Evolutionary conservation across 2,797 vertebrate species (phyloP).

Genomic region (Taeniopygia guttata): DNA sequence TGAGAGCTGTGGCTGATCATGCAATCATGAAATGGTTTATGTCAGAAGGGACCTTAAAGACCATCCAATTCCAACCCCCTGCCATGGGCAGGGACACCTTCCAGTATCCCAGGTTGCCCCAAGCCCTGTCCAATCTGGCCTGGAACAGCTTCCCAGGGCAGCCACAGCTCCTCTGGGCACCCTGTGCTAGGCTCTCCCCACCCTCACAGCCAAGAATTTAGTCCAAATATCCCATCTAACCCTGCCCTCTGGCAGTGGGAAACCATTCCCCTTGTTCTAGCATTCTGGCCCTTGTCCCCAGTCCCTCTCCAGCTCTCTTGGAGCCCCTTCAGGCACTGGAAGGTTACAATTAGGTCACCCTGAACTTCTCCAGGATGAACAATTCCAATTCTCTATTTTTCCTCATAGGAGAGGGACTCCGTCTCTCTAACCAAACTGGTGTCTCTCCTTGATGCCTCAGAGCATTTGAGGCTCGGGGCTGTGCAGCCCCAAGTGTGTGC

Average conservation of each 20-base stretch:
- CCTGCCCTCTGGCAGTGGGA: neutral
- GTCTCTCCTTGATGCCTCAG: neutral
- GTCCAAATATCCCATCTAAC: neutral
- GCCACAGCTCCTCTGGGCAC: neutral
- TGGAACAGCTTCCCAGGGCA: neutral
- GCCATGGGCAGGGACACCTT: neutral
- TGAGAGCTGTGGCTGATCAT: neutral
- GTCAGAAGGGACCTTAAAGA: neutral
- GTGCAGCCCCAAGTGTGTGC: neutral
- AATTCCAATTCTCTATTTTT: too few species aligned
- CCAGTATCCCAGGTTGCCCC: neutral
- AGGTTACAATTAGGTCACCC: neutral
- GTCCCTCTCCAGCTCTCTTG: neutral
- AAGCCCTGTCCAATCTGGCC: neutral
- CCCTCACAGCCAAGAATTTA: neutral
- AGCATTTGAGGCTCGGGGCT: neutral
- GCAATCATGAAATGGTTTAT: neutral
- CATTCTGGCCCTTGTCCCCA: neutral
- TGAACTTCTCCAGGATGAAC: neutral
- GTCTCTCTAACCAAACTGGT: neutral
- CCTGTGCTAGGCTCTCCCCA: neutral
- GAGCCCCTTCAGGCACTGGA: neutral
- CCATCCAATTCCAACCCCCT: neutral
- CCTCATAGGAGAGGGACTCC: neutral
- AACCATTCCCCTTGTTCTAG: neutral